Base-by-base conservation (phyloP, 2,797 vertebrate genomes). In the Cercopithecus neglectus region DNA sequence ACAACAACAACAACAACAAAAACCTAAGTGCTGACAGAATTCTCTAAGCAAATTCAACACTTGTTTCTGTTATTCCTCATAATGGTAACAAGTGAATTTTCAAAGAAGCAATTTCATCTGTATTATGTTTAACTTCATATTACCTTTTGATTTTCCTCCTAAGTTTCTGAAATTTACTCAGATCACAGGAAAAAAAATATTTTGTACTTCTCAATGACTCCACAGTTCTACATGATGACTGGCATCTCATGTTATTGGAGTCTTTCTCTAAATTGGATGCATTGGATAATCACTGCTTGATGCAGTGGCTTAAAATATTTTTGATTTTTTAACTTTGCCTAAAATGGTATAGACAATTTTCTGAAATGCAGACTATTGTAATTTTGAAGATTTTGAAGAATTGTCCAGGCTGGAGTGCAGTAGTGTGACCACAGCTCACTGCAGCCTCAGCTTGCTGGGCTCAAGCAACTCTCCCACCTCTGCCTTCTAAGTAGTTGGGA, bases 1-100 rank as follows among this genome's bases (percentile, higher is more conserved):
- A 39, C 3, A 44, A 30, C 93, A 83, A 75, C 13, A 83, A 75
- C 13, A 95, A 96, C 91, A 46, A 33, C n/a, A 96, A 98, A 96
- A 87, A 88, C 41, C 64, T 89, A 97, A 98, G 48, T 94, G 39
- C 57, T 97, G 61, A 36, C 50, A 89, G 8, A 84, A 39, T 94
- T 98, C 89, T 97, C 97, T 79, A 96, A 0, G 1, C 70, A 95
- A 88, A 78, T 89, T 90, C 44, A 48, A 95, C 13, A 57, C 5
- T 90, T 89, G 57, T 41, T 94, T 95, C 72, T 97, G 64, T 95
- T 67, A 95, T 48, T 94, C 80, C 41, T 36, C 74, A 26, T n/a
- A 74, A 57, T 8, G 19, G 13, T 26, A 94, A 84, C 53, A 89
- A 85, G 80, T 78, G 78, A 80, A 95, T 64, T 74, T 89, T 95